Evolutionary conservation across 1,140 invertebrate species (phyloP), one percentile per base, ranked within the genome.

Genomic region (Bursaphelenchus mucronatus): DNA sequence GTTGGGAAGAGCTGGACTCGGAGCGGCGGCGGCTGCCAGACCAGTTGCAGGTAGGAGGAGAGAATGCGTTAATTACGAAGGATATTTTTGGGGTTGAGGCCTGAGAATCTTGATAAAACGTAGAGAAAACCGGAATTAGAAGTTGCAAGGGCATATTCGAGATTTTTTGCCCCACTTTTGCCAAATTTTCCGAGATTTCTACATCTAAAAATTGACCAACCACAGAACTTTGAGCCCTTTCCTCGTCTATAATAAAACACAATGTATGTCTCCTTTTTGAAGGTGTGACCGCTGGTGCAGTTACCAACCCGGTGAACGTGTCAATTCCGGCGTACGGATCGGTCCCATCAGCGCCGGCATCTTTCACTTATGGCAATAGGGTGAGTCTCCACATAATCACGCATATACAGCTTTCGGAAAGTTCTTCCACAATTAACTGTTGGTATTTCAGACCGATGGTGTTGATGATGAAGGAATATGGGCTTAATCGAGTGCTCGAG

Each of bases 381-480:
- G 46, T 49, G 15, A 70, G n/a, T 10, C 30, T 17, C 44, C 46
- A 17, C 9, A 8, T 10, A 66, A 9, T 11, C 44, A 17, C 13
- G n/a, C n/a, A 11, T 5, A 21, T 8, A 46, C 57, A 46, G 17
- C 3, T 51, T 59, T 69, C 19, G 40, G 44, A 56, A 43, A 46
- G 39, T 30, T 50, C 3, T 61, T 30, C 17, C 15, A 4, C 11
- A 45, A 15, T 19, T 39, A 15, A 43, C n/a, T 45, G 51, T 50
- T 45, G 17, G 49, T 45, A 11, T 51, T 40, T 45, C 19, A 50
- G 17, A 46, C 17, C n/a, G 40, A 58, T 15, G 45, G 51, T 11
- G 17, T 47, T 43, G 66, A 73, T 46, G 71, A 72, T 13, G 70
- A 72, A 43, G 70, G 70, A n/a, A 74, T 72, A 51, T 72, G 70